Evolutionary conservation across 2,113 vertebrate species (phyloP).

Genomic region (Hemiscyllium ocellatum): DNA sequence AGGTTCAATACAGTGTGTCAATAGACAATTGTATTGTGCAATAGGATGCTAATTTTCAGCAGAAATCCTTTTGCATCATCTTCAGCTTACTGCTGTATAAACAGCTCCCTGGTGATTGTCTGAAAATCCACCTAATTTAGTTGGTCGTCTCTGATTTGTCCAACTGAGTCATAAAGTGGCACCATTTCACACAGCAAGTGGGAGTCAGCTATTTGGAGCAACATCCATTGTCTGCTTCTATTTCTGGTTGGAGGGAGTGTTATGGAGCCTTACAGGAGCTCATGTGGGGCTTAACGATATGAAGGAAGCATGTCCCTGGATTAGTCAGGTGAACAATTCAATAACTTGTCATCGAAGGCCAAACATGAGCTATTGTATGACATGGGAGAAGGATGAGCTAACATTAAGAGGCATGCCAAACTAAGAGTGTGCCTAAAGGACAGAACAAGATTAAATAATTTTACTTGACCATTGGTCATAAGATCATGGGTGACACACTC

Average conservation of each 20-base stretch:
- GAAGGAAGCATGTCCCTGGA: not conserved
- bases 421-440: not conserved
- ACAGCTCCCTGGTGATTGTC: too few relatives aligned
- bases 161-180: too few relatives aligned
- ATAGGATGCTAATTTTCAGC: too few relatives aligned
- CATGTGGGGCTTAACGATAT: not conserved
- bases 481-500: not conserved
- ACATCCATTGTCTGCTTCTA: too few relatives aligned
- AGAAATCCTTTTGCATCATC: too few relatives aligned
- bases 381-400: not conserved
- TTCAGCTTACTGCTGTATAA: too few relatives aligned
- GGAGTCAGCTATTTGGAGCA: too few relatives aligned
- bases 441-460: not conserved
- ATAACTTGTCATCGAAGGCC: not conserved
- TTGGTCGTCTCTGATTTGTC: too few relatives aligned
- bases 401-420: not conserved
- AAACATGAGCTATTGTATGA: not conserved
- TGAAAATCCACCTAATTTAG: too few relatives aligned
- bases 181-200: too few relatives aligned
- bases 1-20: too few relatives aligned
- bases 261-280: not conserved
- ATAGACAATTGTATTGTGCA: too few relatives aligned
- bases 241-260: not conserved
- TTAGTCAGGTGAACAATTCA: not conserved
- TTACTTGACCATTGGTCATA: not conserved